Percentiles rank a stretch among this genome's conserved stretches.
Evolutionary conservation across 2,113 vertebrate species (phyloP).

Genomic region (Pseudorhombus dupliciocellatus): DNA sequence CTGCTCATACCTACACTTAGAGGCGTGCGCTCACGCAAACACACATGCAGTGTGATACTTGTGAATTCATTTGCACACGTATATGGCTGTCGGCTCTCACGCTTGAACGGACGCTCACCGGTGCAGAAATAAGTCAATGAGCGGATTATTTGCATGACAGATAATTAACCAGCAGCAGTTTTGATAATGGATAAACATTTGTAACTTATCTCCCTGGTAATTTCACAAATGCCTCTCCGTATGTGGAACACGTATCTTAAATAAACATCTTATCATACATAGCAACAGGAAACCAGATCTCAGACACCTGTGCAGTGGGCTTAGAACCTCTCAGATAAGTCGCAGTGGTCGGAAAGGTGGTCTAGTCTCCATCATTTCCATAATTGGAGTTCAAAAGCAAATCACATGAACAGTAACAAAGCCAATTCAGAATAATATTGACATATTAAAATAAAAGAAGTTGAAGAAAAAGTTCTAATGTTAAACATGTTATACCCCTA

Average conservation of each 20-base stretch:
- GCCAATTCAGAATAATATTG: too few relatives aligned
- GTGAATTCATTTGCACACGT: not conserved
- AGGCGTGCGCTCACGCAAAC: not conserved
- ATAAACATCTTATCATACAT: too few relatives aligned
- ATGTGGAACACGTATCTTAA: too few relatives aligned
- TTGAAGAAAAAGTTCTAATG: not conserved
- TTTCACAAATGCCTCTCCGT: not conserved
- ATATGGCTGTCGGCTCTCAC: not conserved
- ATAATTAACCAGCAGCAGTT: not conserved
- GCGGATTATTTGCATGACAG: not conserved
- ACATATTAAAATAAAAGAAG: too few relatives aligned
- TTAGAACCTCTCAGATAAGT: too few relatives aligned
- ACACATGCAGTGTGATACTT: not conserved
- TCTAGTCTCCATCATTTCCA: too few relatives aligned
- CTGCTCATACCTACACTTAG: conserved; percentile 1
- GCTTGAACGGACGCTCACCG: not conserved
- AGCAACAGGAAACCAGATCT: too few relatives aligned
- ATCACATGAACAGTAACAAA: too few relatives aligned
- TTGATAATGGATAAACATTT: not conserved
- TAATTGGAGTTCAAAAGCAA: too few relatives aligned
- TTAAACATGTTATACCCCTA: not conserved
- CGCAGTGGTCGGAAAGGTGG: too few relatives aligned
- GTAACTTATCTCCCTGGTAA: not conserved
- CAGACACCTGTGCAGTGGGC: too few relatives aligned
- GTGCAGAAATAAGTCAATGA: not conserved